Base-by-base conservation (phyloP, 2,888 invertebrate genomes). In the Drosophila hamatofila region DNA sequence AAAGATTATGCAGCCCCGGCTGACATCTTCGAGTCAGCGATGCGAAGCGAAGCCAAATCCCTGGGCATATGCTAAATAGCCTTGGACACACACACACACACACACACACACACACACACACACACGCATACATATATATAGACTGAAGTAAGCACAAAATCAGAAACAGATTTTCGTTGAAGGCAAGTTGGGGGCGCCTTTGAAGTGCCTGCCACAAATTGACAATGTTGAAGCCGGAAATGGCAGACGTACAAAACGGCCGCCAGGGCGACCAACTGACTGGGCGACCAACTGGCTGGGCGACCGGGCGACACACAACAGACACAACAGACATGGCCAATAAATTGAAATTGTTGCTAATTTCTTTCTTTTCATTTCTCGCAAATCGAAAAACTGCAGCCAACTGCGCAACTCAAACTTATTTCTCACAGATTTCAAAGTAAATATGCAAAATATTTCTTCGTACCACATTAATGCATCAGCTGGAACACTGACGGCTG, bases 391-490 rank as follows among this genome's bases (percentile, higher is more conserved):
- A 51, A 18, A 30, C 7, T 5, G 21, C 7, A 23, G 33, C 48
- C 21, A 56, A 55, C 39, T 59, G 25, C 37, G 12, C 68, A 82
- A 62, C 72, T 62, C 48, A 70, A 72, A 72, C 70, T 85, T 72
- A 71, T 74, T 80, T 88, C 83, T 68, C 81, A 75, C 74, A 88
- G 87, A 86, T 87, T 89, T 86, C 88, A 81, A 78, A 84, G 78
- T 70, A 88, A 86, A 86, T 86, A 86, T 89, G 89, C 85, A 80
- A 86, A 89, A 88, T 88, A 86, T 89, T 89, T 89, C 76, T 59
- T 72, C 83, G 89, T 80, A 83, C 57, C 89, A 75, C 89, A 83
- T 83, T 84, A 88, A 84, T 88, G 83, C 83, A 88, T 82, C 88
- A 66, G 67, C 64, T 58, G 42, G 42, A 60, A 69, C 44, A 59